Percentiles rank a stretch among this genome's conserved stretches.
phyloP scores from a whole-genome alignment of 1,140 invertebrate genomes.

The Charaxes varanes region DNA sequence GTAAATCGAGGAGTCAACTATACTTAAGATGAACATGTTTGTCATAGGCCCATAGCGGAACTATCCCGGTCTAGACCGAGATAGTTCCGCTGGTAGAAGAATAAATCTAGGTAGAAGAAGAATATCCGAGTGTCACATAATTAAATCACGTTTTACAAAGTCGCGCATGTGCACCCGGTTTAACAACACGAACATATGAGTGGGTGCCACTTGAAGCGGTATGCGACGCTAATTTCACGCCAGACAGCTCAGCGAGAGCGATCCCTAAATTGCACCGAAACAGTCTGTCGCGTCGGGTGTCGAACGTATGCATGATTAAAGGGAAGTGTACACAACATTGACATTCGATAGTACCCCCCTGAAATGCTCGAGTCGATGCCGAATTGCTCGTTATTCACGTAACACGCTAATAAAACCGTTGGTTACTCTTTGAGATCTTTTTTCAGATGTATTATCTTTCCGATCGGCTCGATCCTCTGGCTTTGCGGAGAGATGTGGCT shows the following conservation, averaged over 20 bases:
- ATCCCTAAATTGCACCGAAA: conserved; percentile 20
- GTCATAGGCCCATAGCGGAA: too few relatives aligned
- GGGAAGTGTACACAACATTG: conserved; percentile 21
- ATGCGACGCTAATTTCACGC: conserved; percentile 45
- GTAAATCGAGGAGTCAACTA: too few relatives aligned
- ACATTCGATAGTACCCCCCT: conserved; percentile 24
- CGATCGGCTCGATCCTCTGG: too few relatives aligned
- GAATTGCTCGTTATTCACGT: conserved; percentile 14
- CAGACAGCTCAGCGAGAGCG: conserved; percentile 29
- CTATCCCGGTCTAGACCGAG: too few relatives aligned
- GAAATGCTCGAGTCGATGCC: too few relatives aligned
- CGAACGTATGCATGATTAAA: conserved; percentile 20
- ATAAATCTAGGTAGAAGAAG: too few relatives aligned
- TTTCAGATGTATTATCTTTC: too few relatives aligned
- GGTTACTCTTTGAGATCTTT: neutral
- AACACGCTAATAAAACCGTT: neutral
- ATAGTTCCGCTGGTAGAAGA: too few relatives aligned
- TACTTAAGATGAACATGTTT: too few relatives aligned
- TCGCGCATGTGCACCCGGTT: neutral
- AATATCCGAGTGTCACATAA: neutral
- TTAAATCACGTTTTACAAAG: neutral
- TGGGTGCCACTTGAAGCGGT: conserved; percentile 27
- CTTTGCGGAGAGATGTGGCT: too few relatives aligned
- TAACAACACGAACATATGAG: conserved; percentile 20
- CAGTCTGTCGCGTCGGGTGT: conserved; percentile 19